Evolutionary conservation across 2,888 invertebrate species (phyloP), one percentile per base, ranked within the genome.

Genomic region (Antheraea assamensis): DNA sequence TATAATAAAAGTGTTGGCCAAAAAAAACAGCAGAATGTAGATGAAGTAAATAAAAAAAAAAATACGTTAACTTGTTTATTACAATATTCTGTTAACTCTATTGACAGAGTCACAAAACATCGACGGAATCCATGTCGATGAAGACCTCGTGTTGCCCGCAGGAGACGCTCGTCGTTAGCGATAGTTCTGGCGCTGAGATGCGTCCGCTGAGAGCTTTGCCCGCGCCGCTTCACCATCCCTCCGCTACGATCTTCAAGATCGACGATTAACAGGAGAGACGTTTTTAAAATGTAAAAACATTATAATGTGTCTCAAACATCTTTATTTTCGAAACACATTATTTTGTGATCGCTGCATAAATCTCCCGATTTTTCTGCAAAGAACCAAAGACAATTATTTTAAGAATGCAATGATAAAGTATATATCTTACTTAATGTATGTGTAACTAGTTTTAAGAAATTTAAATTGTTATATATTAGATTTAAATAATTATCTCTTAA

Each of bases 131-230:
- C 68, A 87, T 92, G 86, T 92, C 93, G 72, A 87, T 92, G 87
- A 93, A 92, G 88, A 91, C 90, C 66, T 92, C 93, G 74, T 93
- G 92, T 83, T 93, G 94, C 78, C 88, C 88, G 77, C 92, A 91
- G 76, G 94, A 94, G 79, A 90, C 92, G 74, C 78, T 90, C 74
- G 77, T 93, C 64, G 84, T 91, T 78, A 92, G 90, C 82, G 91
- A 91, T 83, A 90, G 91, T 79, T 90, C 90, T 15, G 91, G 88
- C 72, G 89, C 88, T 0, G 93, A 93, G 83, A 78, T 91, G 83
- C 86, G 88, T 13, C 91, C 92, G 42, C 87, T 92, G 76, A 88
- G 88, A 30, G 75, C 79, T 31, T 75, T 73, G 27, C 73, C 79
- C 58, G 66, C 76, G 27, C 75, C 77, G 76, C 55, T 74, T 17